Evolutionary conservation across 2,797 vertebrate species (phyloP).

Genomic region (Dallia pectoralis): DNA sequence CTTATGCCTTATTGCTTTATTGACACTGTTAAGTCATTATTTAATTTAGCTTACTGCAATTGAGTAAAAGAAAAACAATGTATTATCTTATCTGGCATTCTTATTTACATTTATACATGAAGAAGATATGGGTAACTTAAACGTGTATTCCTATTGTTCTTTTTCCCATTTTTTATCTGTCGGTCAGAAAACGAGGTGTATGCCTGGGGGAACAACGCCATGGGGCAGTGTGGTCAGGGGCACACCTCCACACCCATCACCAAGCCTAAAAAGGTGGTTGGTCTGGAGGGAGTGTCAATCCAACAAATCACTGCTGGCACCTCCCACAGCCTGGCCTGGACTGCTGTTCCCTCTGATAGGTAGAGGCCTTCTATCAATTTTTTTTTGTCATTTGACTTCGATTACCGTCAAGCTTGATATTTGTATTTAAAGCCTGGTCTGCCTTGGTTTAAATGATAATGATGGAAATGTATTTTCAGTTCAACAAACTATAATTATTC

Average conservation of each 20-base stretch:
- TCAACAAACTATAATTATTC: background rate
- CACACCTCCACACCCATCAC: conserved; percentile 65
- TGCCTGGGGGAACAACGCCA: conserved; percentile 69
- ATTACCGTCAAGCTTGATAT: background rate
- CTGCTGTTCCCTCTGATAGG: conserved; percentile 65
- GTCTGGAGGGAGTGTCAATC: conserved; percentile 61
- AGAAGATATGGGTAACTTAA: background rate
- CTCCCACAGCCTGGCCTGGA: conserved; percentile 67
- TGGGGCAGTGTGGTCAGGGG: conserved; percentile 68
- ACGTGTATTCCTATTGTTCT: background rate
- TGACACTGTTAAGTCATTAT: background rate
- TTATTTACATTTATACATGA: background rate
- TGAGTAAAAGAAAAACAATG: background rate
- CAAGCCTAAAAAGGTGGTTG: conserved; percentile 67
- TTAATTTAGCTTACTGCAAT: too few species aligned
- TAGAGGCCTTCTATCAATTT: conserved; percentile 13
- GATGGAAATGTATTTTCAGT: too few species aligned
- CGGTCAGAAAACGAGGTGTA: conserved; percentile 66
- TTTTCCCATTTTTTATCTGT: background rate
- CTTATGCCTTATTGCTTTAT: background rate
- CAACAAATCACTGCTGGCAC: conserved; percentile 69
- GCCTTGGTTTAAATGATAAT: background rate
- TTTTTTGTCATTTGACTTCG: background rate
- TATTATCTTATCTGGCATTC: background rate
- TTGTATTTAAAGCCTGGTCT: background rate